Evolutionary conservation across 2,888 invertebrate species (phyloP), one percentile per base, ranked within the genome.

Genomic region (Drosophila kambysellisi): DNA sequence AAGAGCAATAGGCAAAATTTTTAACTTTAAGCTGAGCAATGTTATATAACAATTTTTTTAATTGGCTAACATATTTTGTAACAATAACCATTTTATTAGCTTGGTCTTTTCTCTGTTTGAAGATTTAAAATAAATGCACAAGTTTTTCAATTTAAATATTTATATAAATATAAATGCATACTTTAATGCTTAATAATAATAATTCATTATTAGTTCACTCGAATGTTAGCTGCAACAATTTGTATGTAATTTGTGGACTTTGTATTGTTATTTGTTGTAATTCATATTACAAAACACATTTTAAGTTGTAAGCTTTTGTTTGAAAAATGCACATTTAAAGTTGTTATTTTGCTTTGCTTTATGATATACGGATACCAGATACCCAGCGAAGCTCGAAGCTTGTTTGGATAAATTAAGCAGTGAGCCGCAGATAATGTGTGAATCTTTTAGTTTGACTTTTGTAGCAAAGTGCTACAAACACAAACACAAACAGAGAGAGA

Each of bases 381-480:
- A 54, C 17, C 46, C 46, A 33, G 39, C 37, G 25, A 25, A 25
- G 25, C 25, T 25, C 4, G 29, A 65, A 54, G 32, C 32, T 56
- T 32, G 20, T 17, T 50, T 39, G 37, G 17, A 25, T n/a, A 6
- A 54, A 61, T 53, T 61, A 61, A 53, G n/a, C 61, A 54, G 11
- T 32, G 12, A 33, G 54, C 54, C 39, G 17, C 33, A 39, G 33
- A 50, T 43, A 43, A 63, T 54, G 29, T 50, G 67, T 66, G 66
- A 68, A 37, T 68, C 50, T 25, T 17, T 51, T 32, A 43, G 56
- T 51, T 66, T 66, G 56, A 66, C 66, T 68, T 66, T 25, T 56
- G 30, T 15, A 25, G 56, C 41, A 51, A 66, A 65, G 41, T 48
- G 65, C 54, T 37, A 25, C 25, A 29, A 54, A n/a, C 39, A 56